These are phyloP conservation scores for Himalopsyche phryganea DNA, from an alignment of 1,140 invertebrate species.

Conservation along the genomic window DNA sequence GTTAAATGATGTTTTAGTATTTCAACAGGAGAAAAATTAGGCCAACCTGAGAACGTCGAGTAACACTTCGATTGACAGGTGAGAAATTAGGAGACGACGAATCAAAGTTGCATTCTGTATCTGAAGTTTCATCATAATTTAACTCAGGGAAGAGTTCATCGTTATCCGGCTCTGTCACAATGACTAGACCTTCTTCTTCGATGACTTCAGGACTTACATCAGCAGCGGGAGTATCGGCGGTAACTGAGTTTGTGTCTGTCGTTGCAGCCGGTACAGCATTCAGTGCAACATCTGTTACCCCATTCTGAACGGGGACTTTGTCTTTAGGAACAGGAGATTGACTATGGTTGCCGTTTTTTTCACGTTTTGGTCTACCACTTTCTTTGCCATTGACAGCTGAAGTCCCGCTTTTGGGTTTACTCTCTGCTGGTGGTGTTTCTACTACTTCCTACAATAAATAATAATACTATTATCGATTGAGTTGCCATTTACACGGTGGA, in stretches of 20 bases:
- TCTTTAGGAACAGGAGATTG: constrained; percentile 8
- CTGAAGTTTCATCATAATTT: constrained; percentile 31
- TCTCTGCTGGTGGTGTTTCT: no score
- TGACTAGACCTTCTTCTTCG: constrained; percentile 26
- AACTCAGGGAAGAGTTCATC: constrained; percentile 33
- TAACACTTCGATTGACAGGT: constrained; percentile 27
- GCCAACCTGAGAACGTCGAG: constrained; percentile 29
- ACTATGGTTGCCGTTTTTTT: not conserved
- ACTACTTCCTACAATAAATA: no score
- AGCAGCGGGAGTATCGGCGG: not conserved
- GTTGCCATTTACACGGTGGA: no score
- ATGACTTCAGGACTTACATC: constrained; percentile 16
- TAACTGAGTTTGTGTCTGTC: not conserved
- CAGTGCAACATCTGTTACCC: constrained; percentile 24
- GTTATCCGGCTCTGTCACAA: constrained; percentile 25
- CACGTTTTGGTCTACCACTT: no score
- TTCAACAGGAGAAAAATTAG: not conserved
- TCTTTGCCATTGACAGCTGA: no score
- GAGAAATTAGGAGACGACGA: constrained; percentile 30
- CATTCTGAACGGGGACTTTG: constrained; percentile 20
- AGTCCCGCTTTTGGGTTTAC: no score
- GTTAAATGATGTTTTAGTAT: no score
- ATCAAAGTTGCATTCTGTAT: constrained; percentile 31
- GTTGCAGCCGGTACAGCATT: constrained; percentile 1
- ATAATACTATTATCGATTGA: no score